Conservation (phyloP, 2,888 invertebrate genomes). For the Drosophila prolongata region DNA sequence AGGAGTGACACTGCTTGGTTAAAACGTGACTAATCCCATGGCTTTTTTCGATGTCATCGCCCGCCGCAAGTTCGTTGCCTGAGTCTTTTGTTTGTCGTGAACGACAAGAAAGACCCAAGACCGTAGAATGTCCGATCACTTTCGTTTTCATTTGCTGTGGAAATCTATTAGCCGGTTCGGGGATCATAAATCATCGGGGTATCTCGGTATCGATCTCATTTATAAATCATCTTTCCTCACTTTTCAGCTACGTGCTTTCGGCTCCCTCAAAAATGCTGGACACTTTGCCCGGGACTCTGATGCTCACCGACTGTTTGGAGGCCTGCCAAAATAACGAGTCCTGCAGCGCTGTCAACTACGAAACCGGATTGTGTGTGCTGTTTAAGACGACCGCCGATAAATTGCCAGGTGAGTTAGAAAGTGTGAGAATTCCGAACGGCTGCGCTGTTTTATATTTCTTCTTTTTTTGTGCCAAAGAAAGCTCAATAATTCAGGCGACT, state of each 20-base stretch:
- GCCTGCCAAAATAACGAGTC: constrained; percentile 96
- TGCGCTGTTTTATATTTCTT: constrained; percentile 20
- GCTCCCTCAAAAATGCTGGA: constrained; percentile 95
- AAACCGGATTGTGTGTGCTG: constrained; percentile 96
- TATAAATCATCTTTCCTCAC: constrained; percentile 33
- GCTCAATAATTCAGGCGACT: constrained; percentile 73
- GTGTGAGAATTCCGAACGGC: constrained; percentile 67
- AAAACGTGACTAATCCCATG: constrained; percentile 71
- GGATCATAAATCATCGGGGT: constrained; percentile 28
- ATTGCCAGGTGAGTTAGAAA: constrained; percentile 90
- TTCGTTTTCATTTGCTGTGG: constrained; percentile 37
- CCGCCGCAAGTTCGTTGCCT: constrained; percentile 50
- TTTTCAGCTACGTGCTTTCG: constrained; percentile 92
- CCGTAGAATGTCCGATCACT: constrained; percentile 20
- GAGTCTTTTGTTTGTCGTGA: constrained; percentile 53
- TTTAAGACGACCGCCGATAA: constrained; percentile 96
- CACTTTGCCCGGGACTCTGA: constrained; percentile 95
- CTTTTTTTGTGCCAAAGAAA: constrained; percentile 75
- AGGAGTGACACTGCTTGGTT: constrained; percentile 53
- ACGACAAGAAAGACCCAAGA: constrained; percentile 19
- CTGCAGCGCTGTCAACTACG: constrained; percentile 97
- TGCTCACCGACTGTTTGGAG: constrained; percentile 97
- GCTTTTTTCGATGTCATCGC: constrained; percentile 60
- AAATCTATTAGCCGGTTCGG: constrained; percentile 9
- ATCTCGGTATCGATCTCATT: constrained; percentile 22